Evolutionary conservation across 2,113 vertebrate genomes (phyloP).

Genomic region (Hiodon alosoides): DNA sequence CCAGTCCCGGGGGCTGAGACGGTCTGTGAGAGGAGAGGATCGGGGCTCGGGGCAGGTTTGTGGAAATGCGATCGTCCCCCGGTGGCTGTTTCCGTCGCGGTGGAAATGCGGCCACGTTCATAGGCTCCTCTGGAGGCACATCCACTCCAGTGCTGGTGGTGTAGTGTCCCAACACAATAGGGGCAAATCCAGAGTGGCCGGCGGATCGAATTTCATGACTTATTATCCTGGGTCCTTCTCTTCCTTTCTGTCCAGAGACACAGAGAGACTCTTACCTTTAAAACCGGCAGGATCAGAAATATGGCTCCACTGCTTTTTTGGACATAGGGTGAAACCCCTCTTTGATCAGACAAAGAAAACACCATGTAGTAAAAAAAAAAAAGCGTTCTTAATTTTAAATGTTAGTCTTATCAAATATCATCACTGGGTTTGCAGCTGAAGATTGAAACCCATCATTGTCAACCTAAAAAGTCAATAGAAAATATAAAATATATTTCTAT

Average conservation of each 20-base stretch:
- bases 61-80: neutral
- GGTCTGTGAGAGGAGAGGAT: neutral
- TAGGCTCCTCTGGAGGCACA: neutral
- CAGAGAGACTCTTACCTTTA: too few species aligned
- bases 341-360: too few species aligned
- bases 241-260: neutral
- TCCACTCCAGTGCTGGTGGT: neutral
- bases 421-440: too few species aligned
- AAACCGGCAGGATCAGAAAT: too few species aligned
- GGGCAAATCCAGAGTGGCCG: neutral
- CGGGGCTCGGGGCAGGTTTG: neutral
- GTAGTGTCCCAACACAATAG: too few species aligned
- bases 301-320: too few species aligned
- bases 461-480: too few species aligned
- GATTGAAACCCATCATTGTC: too few species aligned
- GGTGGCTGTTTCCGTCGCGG: neutral
- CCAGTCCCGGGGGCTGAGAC: too few species aligned
- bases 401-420: slow-evolving; percentile 21
- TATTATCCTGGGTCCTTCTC: neutral
- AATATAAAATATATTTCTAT: too few species aligned
- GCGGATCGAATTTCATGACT: neutral
- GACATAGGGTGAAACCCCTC: too few species aligned
- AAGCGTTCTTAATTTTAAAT: slow-evolving; percentile 34
- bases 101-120: neutral
- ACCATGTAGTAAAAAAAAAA: neutral